Conservation (phyloP, 2,888 invertebrate species). For the Diplazon laetatorius region DNA sequence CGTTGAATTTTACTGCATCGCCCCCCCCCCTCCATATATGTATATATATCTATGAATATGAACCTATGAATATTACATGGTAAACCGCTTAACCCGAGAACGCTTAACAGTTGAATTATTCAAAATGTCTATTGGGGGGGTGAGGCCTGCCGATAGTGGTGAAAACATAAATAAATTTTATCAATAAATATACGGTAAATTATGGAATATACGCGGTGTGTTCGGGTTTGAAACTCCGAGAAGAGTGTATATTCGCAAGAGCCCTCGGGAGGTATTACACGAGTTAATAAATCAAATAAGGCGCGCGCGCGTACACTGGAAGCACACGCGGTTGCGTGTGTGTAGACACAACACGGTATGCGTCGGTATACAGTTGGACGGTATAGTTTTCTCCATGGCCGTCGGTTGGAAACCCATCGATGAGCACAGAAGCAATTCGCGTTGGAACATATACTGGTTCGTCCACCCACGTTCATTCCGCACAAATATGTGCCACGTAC, state of each 20-base stretch:
- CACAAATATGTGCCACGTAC: constrained; percentile 68
- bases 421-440: constrained; percentile 72
- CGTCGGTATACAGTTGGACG: constrained; percentile 26
- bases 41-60: too few species aligned
- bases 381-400: constrained; percentile 45
- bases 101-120: constrained; percentile 35
- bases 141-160: constrained; percentile 40
- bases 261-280: constrained; percentile 44
- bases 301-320: constrained; percentile 37
- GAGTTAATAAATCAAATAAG: constrained; percentile 60
- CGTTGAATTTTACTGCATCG: neutral
- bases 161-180: constrained; percentile 50
- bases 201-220: constrained; percentile 14
- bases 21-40: too few species aligned
- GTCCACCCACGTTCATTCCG: constrained; percentile 72
- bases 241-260: constrained; percentile 39
- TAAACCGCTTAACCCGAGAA: neutral
- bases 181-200: constrained; percentile 23
- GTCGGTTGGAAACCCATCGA: constrained; percentile 20
- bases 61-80: neutral
- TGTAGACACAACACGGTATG: constrained; percentile 28
- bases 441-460: constrained; percentile 63
- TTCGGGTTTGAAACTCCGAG: constrained; percentile 39
- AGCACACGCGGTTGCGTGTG: constrained; percentile 42
- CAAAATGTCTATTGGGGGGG: neutral